Evolutionary conservation across 2,113 vertebrate genomes (phyloP).

Genomic region (Oreotrochilus melanogaster): DNA sequence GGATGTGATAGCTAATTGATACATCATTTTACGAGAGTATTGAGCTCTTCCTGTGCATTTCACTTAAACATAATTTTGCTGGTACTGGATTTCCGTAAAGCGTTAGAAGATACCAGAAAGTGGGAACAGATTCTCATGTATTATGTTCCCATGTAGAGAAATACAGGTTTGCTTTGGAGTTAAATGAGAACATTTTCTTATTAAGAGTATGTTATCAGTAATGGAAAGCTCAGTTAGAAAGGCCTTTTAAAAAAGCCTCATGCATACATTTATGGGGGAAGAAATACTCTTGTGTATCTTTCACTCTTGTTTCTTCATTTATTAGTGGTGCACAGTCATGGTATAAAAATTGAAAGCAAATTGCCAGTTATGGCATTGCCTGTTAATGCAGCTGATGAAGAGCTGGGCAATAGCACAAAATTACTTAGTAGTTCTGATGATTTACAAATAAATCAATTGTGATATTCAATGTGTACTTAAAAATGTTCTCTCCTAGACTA

Average conservation of each 20-base stretch:
- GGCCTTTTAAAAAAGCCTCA: not conserved
- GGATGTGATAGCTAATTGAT: not conserved
- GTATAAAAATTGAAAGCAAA: not conserved
- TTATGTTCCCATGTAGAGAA: not conserved
- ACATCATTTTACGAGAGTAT: not conserved
- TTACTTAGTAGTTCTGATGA: not conserved
- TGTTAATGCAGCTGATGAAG: not conserved
- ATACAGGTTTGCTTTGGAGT: not conserved
- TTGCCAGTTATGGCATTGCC: not conserved
- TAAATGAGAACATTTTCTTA: not conserved
- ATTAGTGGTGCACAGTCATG: not conserved
- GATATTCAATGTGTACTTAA: conserved; percentile 12
- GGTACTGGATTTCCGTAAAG: not conserved
- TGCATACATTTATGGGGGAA: not conserved
- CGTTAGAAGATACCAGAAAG: not conserved
- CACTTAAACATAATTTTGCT: not conserved
- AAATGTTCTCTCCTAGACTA: conserved; percentile 79
- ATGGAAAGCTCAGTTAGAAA: not conserved
- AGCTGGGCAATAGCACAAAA: not conserved
- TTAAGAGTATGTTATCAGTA: not conserved
- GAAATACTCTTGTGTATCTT: not conserved
- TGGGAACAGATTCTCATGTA: not conserved
- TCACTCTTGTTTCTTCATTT: not conserved
- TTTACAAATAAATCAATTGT: not conserved
- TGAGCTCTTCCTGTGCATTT: not conserved